Evolutionary conservation across 2,888 invertebrate species (phyloP), one percentile per base, ranked within the genome.

Genomic region (Halictus quadricinctus): DNA sequence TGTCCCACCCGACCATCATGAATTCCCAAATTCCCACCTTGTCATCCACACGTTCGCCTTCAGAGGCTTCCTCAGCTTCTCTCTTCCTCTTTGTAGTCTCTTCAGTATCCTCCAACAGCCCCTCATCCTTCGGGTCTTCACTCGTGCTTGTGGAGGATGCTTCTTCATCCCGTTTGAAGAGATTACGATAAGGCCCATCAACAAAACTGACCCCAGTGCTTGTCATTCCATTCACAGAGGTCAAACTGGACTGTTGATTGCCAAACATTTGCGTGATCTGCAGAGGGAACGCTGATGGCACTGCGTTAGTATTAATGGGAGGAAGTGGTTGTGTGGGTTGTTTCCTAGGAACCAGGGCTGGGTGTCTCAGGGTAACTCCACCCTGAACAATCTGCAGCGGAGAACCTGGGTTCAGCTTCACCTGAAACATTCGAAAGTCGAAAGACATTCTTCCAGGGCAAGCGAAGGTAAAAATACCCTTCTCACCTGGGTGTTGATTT

Each of bases 401-500:
- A 3, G 94, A 88, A 25, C 94, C 94, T 0, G 93, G 93, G 84
- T 94, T 94, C 73, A 94, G 91, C 84, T 93, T 94, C 41, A 94
- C 92, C 94, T 94, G 84, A 6, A 85, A 85, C 13, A 29, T 7
- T 29, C 18, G 8, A 36, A 46, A n/a, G n/a, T 69, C 21, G 1
- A 12, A 0, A 15, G 64, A 36, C 12, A 8, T 64, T 64, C 64
- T 29, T 29, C 18, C 2, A 29, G 3, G 18, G 0, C 7, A 15
- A 29, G 1, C 18, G 8, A 7, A 12, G 36, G 64, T 58, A 1
- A 12, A 12, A 58, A 58, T 8, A 54, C 1, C 10, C 18, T 6
- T 41, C 25, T 21, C 85, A 96, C 95, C 60, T 95, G 95, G 88
- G 96, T 95, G 92, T 96, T 96, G 46, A 97, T 94, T 92, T 97